These are phyloP conservation scores for Lamellibrachia satsuma DNA, from an alignment of 2,888 invertebrate species.

Conservation along the genomic window DNA sequence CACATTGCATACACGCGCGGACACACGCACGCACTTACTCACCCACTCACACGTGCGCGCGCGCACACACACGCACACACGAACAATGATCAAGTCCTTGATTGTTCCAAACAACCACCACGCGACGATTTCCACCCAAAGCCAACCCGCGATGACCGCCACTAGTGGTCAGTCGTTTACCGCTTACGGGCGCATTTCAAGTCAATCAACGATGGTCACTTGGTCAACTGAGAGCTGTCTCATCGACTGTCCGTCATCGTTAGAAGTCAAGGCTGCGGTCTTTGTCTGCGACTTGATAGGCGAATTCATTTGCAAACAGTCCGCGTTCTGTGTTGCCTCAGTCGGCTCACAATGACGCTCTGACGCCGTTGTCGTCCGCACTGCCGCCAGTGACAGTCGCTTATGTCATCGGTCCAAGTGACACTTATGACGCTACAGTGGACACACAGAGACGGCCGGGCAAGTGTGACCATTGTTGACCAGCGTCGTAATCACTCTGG, in stretches of 20 bases:
- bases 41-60: not conserved
- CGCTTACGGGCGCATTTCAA: not conserved
- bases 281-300: not conserved
- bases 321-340: not conserved
- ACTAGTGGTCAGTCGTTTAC: not conserved
- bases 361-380: not conserved
- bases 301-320: not conserved
- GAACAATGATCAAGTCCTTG: not conserved
- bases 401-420: not conserved
- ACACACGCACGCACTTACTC: not conserved
- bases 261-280: not conserved
- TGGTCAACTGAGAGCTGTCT: conserved; percentile 17
- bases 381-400: not conserved
- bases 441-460: not conserved
- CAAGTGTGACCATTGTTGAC: conserved; percentile 17
- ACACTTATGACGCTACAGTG: conserved; percentile 13
- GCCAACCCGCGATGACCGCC: not conserved
- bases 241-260: conserved; percentile 7
- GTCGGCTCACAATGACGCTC: not conserved
- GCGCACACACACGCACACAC: not conserved
- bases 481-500: not conserved
- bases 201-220: conserved; percentile 17
- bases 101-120: no score
- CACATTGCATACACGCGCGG: not conserved
- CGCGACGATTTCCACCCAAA: no score